A percentile compares a stretch with the other conserved stretches of the same genome.
phyloP scores from a whole-genome alignment of 2,797 vertebrate genomes.

The Semaprochilodus insignis region DNA sequence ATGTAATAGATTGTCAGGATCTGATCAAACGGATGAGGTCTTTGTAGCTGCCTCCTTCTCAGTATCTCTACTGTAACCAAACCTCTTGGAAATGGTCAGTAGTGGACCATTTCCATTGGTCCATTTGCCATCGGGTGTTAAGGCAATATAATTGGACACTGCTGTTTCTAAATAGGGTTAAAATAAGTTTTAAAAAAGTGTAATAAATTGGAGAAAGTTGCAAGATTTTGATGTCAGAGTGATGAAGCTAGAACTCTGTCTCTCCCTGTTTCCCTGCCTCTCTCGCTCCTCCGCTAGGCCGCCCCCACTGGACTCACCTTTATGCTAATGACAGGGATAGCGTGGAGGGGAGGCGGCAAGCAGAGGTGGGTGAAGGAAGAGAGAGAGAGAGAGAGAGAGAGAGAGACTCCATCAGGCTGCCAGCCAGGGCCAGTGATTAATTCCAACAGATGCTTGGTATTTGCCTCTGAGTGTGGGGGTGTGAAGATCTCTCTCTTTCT shows the following conservation, averaged over 20 bases:
- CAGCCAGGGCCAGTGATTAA: conserved; percentile 74
- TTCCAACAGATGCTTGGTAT: conserved; percentile 74
- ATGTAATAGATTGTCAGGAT: conserved; percentile 36
- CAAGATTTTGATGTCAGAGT: neutral
- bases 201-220: neutral
- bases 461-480: conserved; percentile 75
- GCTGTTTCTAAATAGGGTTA: neutral
- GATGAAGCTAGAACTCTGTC: neutral
- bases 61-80: conserved; percentile 19
- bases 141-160: neutral
- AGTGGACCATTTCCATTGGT: too few relatives aligned
- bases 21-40: conserved; percentile 4
- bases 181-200: neutral
- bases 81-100: too few relatives aligned
- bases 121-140: too few relatives aligned
- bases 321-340: conserved; percentile 71
- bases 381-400: conserved; percentile 57
- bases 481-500: conserved; percentile 71
- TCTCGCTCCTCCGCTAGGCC: conserved; percentile 40
- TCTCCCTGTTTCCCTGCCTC: conserved; percentile 1
- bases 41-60: neutral
- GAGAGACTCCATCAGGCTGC: conserved; percentile 63
- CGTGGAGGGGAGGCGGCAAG: conserved; percentile 60
- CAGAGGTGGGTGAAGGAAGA: conserved; percentile 64
- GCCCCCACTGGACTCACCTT: conserved; percentile 71